Percentiles rank a stretch among this genome's conserved stretches.
phyloP scores from a whole-genome alignment of 2,888 invertebrate genomes.

The Neoascia interrupta region DNA sequence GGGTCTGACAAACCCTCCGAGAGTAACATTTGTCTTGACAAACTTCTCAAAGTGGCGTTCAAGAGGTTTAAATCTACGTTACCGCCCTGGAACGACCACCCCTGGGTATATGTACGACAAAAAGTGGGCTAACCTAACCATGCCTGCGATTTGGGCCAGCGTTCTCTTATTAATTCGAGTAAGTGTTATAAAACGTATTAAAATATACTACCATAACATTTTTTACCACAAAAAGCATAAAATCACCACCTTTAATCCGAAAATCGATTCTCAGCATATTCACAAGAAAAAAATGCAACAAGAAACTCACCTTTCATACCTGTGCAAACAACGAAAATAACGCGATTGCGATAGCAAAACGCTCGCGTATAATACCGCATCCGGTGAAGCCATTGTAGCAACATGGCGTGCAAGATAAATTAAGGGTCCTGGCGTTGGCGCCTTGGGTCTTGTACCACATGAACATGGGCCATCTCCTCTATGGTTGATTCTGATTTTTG shows the following conservation, averaged over 20 bases:
- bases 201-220: too few relatives aligned
- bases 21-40: too few relatives aligned
- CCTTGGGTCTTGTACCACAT: conserved; percentile 58
- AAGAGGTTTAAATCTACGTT: too few relatives aligned
- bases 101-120: too few relatives aligned
- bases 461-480: conserved; percentile 49
- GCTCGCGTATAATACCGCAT: conserved; percentile 45
- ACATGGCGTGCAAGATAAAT: conserved; percentile 66
- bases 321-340: conserved; percentile 28
- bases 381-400: conserved; percentile 49
- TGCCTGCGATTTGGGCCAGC: too few relatives aligned
- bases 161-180: too few relatives aligned
- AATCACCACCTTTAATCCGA: conserved; percentile 4
- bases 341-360: conserved; percentile 54
- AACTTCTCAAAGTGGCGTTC: too few relatives aligned
- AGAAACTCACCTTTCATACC: conserved; percentile 5
- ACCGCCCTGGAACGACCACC: too few relatives aligned
- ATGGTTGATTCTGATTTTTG: conserved; percentile 53
- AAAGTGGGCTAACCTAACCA: too few relatives aligned
- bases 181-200: too few relatives aligned
- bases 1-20: too few relatives aligned
- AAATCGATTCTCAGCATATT: conserved; percentile 22
- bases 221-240: too few relatives aligned
- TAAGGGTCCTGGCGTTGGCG: conserved; percentile 65
- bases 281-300: background rate